Conservation (phyloP, 2,113 vertebrate genomes). For the Otocyon megalotis region DNA sequence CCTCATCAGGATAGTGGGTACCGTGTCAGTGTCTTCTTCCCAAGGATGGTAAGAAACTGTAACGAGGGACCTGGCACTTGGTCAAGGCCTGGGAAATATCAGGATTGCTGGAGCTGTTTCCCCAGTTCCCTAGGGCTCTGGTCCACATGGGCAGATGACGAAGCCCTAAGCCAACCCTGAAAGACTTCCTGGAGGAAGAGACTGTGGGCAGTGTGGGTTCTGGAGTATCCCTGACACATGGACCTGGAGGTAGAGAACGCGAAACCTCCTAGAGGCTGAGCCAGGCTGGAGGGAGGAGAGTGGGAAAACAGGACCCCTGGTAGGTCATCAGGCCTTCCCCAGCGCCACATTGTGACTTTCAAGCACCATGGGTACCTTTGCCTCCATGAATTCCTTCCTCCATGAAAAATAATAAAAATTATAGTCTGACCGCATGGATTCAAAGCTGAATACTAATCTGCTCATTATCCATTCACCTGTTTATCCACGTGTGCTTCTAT, state of each 20-base stretch:
- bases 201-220: no score
- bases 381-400: background rate
- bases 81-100: background rate
- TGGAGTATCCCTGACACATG: background rate
- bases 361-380: background rate
- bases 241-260: background rate
- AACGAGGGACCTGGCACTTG: background rate
- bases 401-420: background rate
- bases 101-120: background rate
- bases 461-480: background rate
- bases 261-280: background rate
- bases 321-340: background rate
- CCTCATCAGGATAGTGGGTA: background rate
- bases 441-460: background rate
- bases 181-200: background rate
- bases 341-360: background rate
- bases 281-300: background rate
- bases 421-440: background rate
- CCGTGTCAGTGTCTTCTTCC: background rate
- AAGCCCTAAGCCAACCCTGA: background rate
- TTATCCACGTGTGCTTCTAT: rapidly evolving
- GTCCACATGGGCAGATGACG: background rate
- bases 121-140: background rate
- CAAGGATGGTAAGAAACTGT: background rate
- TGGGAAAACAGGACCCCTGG: background rate